These are phyloP conservation scores for Anarsia innoxiella DNA, from an alignment of 2,888 invertebrate genomes.

Conservation along the genomic window DNA sequence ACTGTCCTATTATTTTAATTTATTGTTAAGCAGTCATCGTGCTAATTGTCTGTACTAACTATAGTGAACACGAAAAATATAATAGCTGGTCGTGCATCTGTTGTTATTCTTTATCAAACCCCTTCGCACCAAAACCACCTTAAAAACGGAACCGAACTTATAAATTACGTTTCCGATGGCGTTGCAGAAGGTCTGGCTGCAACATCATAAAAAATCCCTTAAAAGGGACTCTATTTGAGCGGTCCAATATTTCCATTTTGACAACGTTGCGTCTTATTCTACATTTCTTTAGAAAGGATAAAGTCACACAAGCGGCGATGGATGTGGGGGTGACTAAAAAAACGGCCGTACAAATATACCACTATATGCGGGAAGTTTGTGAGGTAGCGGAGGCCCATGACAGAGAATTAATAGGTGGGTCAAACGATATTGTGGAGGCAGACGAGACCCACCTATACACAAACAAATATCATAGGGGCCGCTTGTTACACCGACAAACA, in stretches of 20 bases:
- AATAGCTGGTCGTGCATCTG: too few relatives aligned
- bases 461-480: not conserved
- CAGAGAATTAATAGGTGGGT: slow-evolving; percentile 9
- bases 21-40: too few relatives aligned
- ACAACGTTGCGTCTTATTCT: slow-evolving; percentile 2
- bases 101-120: too few relatives aligned
- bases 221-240: slow-evolving; percentile 1
- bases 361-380: slow-evolving; percentile 8
- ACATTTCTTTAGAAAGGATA: slow-evolving; percentile 4
- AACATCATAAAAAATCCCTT: not conserved
- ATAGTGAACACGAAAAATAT: too few relatives aligned
- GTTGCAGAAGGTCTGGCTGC: too few relatives aligned
- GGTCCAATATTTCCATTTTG: slow-evolving; percentile 1
- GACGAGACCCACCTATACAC: slow-evolving; percentile 9
- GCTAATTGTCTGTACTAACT: too few relatives aligned
- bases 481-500: slow-evolving; percentile 5
- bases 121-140: too few relatives aligned
- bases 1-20: too few relatives aligned
- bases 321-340: slow-evolving; percentile 2
- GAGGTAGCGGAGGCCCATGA: slow-evolving; percentile 15
- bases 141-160: too few relatives aligned
- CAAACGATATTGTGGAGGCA: too few relatives aligned
- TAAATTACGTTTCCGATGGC: not conserved
- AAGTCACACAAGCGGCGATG: slow-evolving; percentile 1
- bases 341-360: not conserved